A percentile compares a stretch with the other conserved stretches of the same genome.
Conservation (phyloP, 2,113 vertebrate genomes). For the Anolis carolinensis region DNA sequence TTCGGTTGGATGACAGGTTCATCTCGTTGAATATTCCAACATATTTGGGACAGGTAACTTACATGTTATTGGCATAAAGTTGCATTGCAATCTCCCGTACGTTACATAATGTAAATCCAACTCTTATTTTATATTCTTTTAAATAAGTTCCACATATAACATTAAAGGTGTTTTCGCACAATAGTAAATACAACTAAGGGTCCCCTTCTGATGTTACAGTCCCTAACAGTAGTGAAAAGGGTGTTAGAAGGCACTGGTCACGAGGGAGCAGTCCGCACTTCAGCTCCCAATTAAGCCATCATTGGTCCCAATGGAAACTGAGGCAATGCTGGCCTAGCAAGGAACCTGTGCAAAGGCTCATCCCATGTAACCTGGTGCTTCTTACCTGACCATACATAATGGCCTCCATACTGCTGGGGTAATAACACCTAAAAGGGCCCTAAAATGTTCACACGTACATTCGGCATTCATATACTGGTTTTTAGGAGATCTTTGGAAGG, state of each 20-base stretch:
- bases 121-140: conserved; percentile 76
- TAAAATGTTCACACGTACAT: conserved; percentile 77
- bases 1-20: conserved; percentile 83
- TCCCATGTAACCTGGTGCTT: too few species aligned
- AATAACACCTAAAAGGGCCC: background rate
- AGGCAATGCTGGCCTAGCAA: background rate
- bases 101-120: conserved; percentile 85
- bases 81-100: conserved; percentile 95
- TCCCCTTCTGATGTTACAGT: background rate
- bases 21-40: conserved; percentile 78
- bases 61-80: conserved; percentile 89
- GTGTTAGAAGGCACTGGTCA: background rate
- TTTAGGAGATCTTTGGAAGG: conserved; percentile 77
- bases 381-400: background rate
- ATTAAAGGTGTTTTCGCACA: conserved; percentile 78
- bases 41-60: conserved; percentile 83
- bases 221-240: background rate
- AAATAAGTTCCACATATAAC: conserved; percentile 86
- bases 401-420: background rate
- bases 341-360: background rate
- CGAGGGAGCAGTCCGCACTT: background rate
- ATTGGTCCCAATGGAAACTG: background rate
- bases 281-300: too few species aligned
- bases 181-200: conserved; percentile 76
- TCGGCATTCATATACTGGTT: conserved; percentile 71